These are phyloP conservation scores for Babylonia areolata DNA, from an alignment of 1,140 invertebrate species.

Conservation along the genomic window DNA sequence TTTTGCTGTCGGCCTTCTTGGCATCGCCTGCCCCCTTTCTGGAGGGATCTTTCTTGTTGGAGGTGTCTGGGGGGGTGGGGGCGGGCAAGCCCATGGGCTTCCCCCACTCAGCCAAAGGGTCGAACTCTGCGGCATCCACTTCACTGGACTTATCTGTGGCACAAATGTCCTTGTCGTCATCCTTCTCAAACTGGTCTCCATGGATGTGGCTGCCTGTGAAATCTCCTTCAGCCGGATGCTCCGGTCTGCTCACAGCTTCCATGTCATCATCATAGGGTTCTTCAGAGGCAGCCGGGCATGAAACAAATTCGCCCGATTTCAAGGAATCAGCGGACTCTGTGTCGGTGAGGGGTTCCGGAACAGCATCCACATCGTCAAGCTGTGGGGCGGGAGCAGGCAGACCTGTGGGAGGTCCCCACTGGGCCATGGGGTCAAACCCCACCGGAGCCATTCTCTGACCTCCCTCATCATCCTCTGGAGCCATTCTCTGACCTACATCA, in stretches of 20 bases:
- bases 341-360: slow-evolving; percentile 72
- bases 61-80: slow-evolving; percentile 80
- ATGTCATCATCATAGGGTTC: not conserved
- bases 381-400: slow-evolving; percentile 87
- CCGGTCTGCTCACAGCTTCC: not conserved
- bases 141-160: not conserved
- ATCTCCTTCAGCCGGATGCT: not conserved
- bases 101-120: slow-evolving; percentile 88
- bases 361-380: slow-evolving; percentile 47
- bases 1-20: slow-evolving; percentile 73
- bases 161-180: not conserved
- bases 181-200: not conserved
- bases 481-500: no score
- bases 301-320: not conserved
- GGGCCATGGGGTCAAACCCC: slow-evolving; percentile 80
- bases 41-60: slow-evolving; percentile 24
- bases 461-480: not conserved
- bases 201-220: no score
- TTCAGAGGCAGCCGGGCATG: not conserved
- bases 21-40: slow-evolving; percentile 18
- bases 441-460: not conserved
- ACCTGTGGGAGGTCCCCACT: slow-evolving; percentile 92
- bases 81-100: slow-evolving; percentile 92
- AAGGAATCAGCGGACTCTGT: not conserved
- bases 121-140: slow-evolving; percentile 52